Evolutionary conservation across 2,888 invertebrate genomes (phyloP).

Genomic region (Nymphalis urticae): DNA sequence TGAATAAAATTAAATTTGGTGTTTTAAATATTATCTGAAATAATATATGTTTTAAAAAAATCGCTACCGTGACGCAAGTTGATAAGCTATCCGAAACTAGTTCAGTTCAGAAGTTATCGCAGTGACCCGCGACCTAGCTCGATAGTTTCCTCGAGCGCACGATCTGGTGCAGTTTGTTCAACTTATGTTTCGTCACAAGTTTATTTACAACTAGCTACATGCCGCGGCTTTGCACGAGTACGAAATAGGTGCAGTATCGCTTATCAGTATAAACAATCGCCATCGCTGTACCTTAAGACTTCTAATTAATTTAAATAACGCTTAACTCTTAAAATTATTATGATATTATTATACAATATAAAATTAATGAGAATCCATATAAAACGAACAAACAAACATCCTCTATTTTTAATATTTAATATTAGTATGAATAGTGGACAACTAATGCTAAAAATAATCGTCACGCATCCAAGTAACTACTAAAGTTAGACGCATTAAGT

Average conservation of each 20-base stretch:
- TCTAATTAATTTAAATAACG: too few species aligned
- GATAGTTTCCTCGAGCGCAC: conserved; percentile 60
- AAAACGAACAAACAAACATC: too few species aligned
- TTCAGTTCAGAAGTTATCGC: conserved; percentile 72
- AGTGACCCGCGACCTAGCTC: conserved; percentile 51
- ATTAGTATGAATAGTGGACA: conserved; percentile 30
- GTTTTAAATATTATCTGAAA: background rate
- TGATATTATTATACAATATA: too few species aligned
- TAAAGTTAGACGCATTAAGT: background rate
- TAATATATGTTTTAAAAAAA: conserved; percentile 30
- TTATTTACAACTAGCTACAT: conserved; percentile 61
- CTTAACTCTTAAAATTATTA: too few species aligned
- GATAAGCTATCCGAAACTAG: conserved; percentile 75
- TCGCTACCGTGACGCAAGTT: conserved; percentile 71
- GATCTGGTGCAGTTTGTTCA: conserved; percentile 72
- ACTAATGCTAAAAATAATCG: conserved; percentile 43
- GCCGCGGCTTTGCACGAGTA: too few species aligned
- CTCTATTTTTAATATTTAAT: too few species aligned
- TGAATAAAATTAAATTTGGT: background rate
- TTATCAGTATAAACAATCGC: too few species aligned
- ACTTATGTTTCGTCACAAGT: conserved; percentile 65
- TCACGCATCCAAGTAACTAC: conserved; percentile 21
- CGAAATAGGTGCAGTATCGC: too few species aligned
- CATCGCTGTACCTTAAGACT: too few species aligned
- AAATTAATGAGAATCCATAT: too few species aligned